These are phyloP conservation scores for Isotomurus palustris DNA, from an alignment of 2,888 invertebrate genomes.

Conservation along the genomic window DNA sequence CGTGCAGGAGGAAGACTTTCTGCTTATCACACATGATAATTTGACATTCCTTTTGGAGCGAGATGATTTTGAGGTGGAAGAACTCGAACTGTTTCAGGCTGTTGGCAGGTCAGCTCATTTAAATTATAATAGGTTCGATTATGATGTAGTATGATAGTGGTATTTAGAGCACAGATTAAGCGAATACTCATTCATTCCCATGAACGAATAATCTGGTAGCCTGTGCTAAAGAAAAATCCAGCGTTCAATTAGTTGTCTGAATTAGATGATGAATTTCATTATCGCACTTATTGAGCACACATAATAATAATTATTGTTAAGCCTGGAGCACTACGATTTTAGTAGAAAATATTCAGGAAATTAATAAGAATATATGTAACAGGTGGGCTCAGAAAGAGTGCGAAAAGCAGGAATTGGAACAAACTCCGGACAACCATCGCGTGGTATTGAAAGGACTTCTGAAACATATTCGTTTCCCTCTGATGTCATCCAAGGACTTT, in stretches of 20 bases:
- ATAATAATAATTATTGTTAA: no score
- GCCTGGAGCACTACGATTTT: no score
- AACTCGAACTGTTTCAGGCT: slow-evolving; percentile 37
- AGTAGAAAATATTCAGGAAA: no score
- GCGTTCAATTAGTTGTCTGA: not conserved
- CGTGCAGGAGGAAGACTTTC: slow-evolving; percentile 36
- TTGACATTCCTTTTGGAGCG: slow-evolving; percentile 31
- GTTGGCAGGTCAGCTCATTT: slow-evolving; percentile 22
- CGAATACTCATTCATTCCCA: no score
- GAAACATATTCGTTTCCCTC: slow-evolving; percentile 32
- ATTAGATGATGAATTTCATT: not conserved
- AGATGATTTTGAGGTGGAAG: slow-evolving; percentile 39
- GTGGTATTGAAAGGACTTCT: slow-evolving; percentile 28
- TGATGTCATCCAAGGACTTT: slow-evolving; percentile 37
- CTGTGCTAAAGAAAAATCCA: no score
- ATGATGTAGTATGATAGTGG: no score
- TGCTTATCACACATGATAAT: slow-evolving; percentile 32
- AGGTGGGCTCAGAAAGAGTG: slow-evolving; percentile 37
- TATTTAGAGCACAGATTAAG: no score
- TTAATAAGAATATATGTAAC: not conserved
- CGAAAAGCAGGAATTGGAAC: slow-evolving; percentile 35
- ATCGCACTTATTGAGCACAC: no score
- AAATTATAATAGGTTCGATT: not conserved
- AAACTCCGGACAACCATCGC: slow-evolving; percentile 35
- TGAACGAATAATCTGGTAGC: no score